Base-by-base conservation (phyloP, 2,113 vertebrate species). In the Coracopsis vasa region DNA sequence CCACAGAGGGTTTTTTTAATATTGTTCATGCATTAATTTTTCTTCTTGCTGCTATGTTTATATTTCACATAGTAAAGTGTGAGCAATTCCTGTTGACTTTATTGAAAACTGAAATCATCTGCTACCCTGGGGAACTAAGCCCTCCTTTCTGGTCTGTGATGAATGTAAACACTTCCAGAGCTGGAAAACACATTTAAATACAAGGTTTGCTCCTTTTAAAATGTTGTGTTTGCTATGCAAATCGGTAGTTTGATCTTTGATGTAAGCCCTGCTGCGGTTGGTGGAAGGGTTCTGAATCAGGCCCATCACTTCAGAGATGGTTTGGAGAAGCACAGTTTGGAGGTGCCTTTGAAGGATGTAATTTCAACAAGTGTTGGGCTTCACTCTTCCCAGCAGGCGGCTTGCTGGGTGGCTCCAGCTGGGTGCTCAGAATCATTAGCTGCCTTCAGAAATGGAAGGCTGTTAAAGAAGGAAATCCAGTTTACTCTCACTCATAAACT, bases 1-100 rank as follows among this genome's bases (percentile, higher is more conserved):
- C 39, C 65, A 87, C 61, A 41, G 6, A 73, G 29, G n/a, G 12
- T 25, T 90, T 79, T 86, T 86, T 93, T 28, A 71, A 31, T 88
- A 72, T 10, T 75, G 44, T 88, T 86, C 39, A 58, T 58, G 54
- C 48, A 17, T 8, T 89, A 73, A 56, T 71, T 78, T 84, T 92
- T 72, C n/a, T 94, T 81, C 69, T 88, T 93, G 18, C n/a, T 90
- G 48, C 70, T 88, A 85, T 65, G 51, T 78, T 80, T 88, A 27
- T 66, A 37, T 75, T 92, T 95, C 70, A 50, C 18, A 2, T 39
- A 35, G n/a, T 19, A 28, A 37, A 82, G 17, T 29, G 14, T 60
- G 44, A 83, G 81, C 64, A 58, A 80, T 80, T 90, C 50, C 42
- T 77, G 19, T 45, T 93, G 81, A 60, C 39, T 73, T 82, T 48